Conservation (phyloP, 1,140 invertebrate species). For the Radopholus similis region DNA sequence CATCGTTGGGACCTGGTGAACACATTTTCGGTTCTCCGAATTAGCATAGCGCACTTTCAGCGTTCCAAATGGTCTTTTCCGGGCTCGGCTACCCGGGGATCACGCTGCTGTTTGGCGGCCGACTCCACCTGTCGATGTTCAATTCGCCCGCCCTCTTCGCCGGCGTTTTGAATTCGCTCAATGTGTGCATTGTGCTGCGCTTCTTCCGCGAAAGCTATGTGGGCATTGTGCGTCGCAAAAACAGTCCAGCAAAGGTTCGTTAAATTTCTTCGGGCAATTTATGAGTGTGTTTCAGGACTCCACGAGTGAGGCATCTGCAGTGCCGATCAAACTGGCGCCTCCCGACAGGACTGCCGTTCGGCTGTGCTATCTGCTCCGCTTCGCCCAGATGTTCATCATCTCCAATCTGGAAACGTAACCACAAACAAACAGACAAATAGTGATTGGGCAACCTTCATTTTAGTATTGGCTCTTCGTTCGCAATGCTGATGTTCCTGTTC, state of each 20-base stretch:
- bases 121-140: constrained; percentile 24
- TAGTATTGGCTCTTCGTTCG: constrained; percentile 4
- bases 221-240: too few species aligned
- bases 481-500: constrained; percentile 5
- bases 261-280: too few species aligned
- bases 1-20: constrained; percentile 20
- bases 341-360: constrained; percentile 21
- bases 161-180: too few species aligned
- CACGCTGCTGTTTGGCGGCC: neutral
- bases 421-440: neutral
- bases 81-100: constrained; percentile 26
- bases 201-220: constrained; percentile 2
- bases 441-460: too few species aligned
- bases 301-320: too few species aligned
- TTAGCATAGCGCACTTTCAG: neutral
- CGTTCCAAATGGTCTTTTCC: constrained; percentile 29
- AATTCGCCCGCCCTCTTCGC: too few species aligned
- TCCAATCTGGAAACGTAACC: constrained; percentile 33
- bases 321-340: constrained; percentile 18
- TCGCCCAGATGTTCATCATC: constrained; percentile 26
- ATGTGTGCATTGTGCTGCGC: neutral
- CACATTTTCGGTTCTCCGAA: neutral
- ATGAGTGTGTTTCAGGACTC: too few species aligned
- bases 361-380: constrained; percentile 21
- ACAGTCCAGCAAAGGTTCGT: too few species aligned